phyloP scores from a whole-genome alignment of 1,140 invertebrate species.

The Hycleus phaleratus region DNA sequence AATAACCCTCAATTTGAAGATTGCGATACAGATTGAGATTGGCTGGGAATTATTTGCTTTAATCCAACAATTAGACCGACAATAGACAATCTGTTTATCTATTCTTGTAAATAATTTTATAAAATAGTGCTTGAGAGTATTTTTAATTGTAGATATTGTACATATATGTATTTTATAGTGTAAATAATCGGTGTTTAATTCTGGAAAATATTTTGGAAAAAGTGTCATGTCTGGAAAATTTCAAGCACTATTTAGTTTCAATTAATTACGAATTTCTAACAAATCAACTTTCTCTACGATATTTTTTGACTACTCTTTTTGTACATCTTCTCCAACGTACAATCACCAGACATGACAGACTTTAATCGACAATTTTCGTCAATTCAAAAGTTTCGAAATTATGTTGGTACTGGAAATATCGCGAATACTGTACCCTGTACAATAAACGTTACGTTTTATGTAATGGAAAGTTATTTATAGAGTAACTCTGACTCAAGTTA shows the following conservation, averaged over 20 bases:
- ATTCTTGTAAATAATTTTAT: slow-evolving; percentile 1
- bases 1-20: slow-evolving; percentile 6
- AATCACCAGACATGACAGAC: slow-evolving; percentile 27
- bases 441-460: too few relatives aligned
- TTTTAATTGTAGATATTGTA: slow-evolving; percentile 3
- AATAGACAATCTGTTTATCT: neutral
- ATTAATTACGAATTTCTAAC: too few relatives aligned
- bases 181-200: neutral
- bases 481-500: neutral
- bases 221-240: slow-evolving; percentile 26
- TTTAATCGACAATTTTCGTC: slow-evolving; percentile 4
- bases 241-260: slow-evolving; percentile 24
- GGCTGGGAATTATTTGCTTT: too few relatives aligned
- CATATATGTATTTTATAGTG: neutral
- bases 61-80: too few relatives aligned
- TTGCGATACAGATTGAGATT: neutral
- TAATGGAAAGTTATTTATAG: slow-evolving; percentile 14
- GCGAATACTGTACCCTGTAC: too few relatives aligned
- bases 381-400: neutral
- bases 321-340: slow-evolving; percentile 8
- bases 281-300: neutral
- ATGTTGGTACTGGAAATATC: too few relatives aligned
- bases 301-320: slow-evolving; percentile 9
- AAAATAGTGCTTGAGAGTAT: slow-evolving; percentile 26
- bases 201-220: slow-evolving; percentile 1